phyloP scores from a whole-genome alignment of 2,113 vertebrate genomes.

The Chroicocephalus ridibundus region DNA sequence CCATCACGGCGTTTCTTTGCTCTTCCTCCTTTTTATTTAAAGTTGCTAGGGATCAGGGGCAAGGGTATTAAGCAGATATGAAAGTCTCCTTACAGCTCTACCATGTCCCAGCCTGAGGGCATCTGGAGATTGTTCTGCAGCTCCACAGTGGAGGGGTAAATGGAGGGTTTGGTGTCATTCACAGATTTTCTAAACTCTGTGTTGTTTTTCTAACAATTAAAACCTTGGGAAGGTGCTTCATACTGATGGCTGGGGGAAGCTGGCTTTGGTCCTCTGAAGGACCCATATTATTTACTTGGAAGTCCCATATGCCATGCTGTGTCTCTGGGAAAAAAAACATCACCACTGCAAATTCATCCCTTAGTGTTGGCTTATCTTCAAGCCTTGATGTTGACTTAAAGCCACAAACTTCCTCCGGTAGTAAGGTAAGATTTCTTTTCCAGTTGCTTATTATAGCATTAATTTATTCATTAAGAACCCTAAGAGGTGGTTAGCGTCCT shows the following conservation, averaged over 20 bases:
- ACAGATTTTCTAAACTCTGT: neutral
- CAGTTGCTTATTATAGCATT: neutral
- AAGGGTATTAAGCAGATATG: neutral
- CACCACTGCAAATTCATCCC: neutral
- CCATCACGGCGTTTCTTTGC: fast-evolving
- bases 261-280: neutral
- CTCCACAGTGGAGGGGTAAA: neutral
- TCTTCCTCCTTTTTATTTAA: neutral
- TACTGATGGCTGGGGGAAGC: neutral
- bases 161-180: neutral
- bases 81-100: neutral
- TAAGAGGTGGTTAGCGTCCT: neutral
- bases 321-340: neutral
- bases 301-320: neutral
- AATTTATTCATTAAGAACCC: neutral
- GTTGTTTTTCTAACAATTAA: neutral
- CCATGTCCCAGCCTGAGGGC: neutral
- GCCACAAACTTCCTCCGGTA: neutral
- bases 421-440: neutral
- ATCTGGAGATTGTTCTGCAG: neutral
- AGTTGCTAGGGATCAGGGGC: neutral
- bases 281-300: neutral
- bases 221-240: neutral
- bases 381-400: neutral
- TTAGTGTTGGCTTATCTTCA: neutral